phyloP scores from a whole-genome alignment of 2,888 invertebrate species.

The Trissonchulus sp. region DNA sequence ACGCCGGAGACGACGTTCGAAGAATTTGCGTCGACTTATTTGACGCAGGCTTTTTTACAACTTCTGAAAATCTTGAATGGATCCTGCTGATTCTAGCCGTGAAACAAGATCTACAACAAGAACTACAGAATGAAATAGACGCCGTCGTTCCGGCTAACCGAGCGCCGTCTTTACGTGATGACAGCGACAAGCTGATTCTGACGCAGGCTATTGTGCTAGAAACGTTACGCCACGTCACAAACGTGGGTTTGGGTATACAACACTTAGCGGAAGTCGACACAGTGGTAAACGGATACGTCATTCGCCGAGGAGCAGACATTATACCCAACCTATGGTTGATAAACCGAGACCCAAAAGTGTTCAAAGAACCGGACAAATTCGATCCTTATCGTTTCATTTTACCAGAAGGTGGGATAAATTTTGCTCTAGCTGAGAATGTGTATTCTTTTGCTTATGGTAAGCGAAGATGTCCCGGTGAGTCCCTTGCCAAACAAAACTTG shows the following conservation, averaged over 20 bases:
- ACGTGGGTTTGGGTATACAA: not conserved
- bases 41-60: constrained; percentile 2
- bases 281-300: not conserved
- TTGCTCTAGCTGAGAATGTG: not conserved
- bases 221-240: not conserved
- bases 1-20: not conserved
- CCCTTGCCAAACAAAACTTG: not conserved
- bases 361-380: not conserved
- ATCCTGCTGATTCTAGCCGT: not conserved
- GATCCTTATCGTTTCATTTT: not conserved
- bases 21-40: not conserved
- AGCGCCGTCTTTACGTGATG: not conserved
- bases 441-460: not conserved
- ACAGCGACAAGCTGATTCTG: not conserved
- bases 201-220: not conserved
- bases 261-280: not conserved
- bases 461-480: not conserved
- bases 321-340: not conserved
- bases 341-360: not conserved
- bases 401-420: not conserved
- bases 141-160: not conserved
- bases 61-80: not conserved
- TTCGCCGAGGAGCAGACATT: not conserved
- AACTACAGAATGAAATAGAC: not conserved
- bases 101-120: not conserved